Evolutionary conservation across 2,113 vertebrate genomes (phyloP).

Genomic region (Ctenodactylus gundi): DNA sequence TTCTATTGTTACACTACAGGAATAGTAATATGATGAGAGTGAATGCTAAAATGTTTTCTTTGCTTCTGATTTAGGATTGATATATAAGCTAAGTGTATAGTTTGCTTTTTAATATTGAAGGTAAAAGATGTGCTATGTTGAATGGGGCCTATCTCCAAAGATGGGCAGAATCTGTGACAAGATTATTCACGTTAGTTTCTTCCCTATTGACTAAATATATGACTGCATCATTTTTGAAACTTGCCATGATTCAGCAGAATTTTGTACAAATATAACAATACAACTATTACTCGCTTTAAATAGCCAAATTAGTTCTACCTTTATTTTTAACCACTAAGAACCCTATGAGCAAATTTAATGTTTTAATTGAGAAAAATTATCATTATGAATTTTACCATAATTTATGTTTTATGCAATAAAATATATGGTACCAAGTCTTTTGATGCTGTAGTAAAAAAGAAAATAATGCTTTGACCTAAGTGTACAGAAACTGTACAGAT

Average conservation of each 20-base stretch:
- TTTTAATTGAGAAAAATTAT: neutral
- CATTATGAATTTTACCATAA: neutral
- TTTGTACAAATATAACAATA: neutral
- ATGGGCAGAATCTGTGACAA: neutral
- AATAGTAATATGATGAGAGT: constrained; percentile 79
- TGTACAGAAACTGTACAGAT: neutral
- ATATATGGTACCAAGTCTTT: neutral
- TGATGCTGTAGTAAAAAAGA: neutral
- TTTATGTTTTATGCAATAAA: neutral
- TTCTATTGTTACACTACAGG: constrained; percentile 77
- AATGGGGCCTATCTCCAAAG: neutral
- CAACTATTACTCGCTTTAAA: neutral
- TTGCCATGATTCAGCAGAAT: neutral
- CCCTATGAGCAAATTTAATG: neutral
- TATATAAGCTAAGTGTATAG: neutral
- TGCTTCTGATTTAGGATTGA: constrained; percentile 37
- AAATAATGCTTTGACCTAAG: neutral
- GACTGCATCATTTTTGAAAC: neutral
- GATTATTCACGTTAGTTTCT: neutral
- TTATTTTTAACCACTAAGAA: neutral
- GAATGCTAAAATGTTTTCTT: constrained; percentile 64
- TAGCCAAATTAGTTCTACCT: neutral
- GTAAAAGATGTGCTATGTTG: neutral
- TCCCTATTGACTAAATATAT: neutral
- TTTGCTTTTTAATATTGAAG: neutral